These are phyloP conservation scores for Peromyscus californicus DNA, from an alignment of 2,113 vertebrate genomes.

Conservation along the genomic window DNA sequence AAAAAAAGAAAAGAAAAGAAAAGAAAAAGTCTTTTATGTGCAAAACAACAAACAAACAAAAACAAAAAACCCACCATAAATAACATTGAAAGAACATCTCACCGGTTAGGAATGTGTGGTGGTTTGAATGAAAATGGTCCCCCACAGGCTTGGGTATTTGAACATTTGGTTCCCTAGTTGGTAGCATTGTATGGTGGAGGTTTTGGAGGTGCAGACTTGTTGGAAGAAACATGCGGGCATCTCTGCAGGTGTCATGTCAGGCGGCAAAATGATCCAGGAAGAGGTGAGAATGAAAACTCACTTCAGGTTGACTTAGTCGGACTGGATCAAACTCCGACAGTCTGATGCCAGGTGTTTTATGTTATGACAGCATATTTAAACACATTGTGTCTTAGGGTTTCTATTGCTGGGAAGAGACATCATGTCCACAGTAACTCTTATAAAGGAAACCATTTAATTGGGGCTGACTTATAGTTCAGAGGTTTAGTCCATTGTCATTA, in stretches of 20 bases:
- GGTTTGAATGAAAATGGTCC: too few relatives aligned
- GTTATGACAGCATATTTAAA: background rate
- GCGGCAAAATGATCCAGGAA: background rate
- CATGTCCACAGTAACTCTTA: too few relatives aligned
- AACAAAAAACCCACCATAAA: too few relatives aligned
- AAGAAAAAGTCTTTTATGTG: background rate
- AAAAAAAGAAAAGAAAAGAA: background rate
- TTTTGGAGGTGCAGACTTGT: background rate
- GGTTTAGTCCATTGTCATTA: too few relatives aligned
- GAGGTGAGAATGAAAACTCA: background rate
- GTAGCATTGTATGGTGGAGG: background rate
- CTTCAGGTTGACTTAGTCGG: background rate
- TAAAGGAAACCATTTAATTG: too few relatives aligned
- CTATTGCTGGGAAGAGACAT: too few relatives aligned
- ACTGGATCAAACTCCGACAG: background rate
- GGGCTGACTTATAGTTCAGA: too few relatives aligned
- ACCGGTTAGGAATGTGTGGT: background rate
- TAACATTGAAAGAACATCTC: background rate
- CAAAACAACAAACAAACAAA: too few relatives aligned
- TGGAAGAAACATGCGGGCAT: background rate
- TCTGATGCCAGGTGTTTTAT: background rate
- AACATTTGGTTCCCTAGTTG: background rate
- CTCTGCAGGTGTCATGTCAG: background rate
- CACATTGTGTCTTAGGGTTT: too few relatives aligned
- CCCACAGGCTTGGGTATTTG: background rate